Base-by-base conservation (phyloP, 2,888 invertebrate species). In the Leptogaster cylindrica region DNA sequence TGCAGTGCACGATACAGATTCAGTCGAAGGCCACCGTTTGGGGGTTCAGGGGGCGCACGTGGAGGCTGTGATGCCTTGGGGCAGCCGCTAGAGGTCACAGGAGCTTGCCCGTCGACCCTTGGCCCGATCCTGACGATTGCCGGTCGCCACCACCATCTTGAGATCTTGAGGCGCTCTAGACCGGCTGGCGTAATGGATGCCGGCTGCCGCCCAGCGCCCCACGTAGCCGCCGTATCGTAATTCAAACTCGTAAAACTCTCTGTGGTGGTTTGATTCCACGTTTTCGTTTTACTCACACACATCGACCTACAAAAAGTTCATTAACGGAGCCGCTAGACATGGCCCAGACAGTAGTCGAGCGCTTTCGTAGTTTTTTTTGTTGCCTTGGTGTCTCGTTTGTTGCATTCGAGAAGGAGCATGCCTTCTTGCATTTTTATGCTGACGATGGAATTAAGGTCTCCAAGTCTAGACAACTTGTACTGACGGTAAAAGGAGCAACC, bases 301-400 rank as follows among this genome's bases (percentile, higher is more conserved):
- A 78, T 77, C 79, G 79, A 80, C 79, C 79, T 79, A 79, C 79
- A 80, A 79, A 79, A 79, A 79, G 79, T 79, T 79, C 79, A 79
- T 79, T 80, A 79, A 79, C 78, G 78, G 78, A 76, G 75, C 71
- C 73, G 74, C 77, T 78, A 79, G 79, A 79, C 78, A 77, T 80
- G 79, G 79, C 78, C 80, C 80, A 79, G 79, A 79, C 79, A 79
- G 76, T 76, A 64, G 64, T 64, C 48, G 64, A 64, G 64, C 46
- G 31, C 48, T 64, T 48, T 64, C 48, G 48, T 64, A 64, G 46
- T 48, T 64, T 48, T 52, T 46, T 64, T 64, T 64, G 23, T 46
- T 64, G 46, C 44, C 33, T 46, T 64, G 10, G 41, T 64, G 44
- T 44, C 61, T 61, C 61, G 61, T 61, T 61, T 44, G 61, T 61